Base-by-base conservation (phyloP, 2,888 invertebrate genomes). In the Volucella zonaria region DNA sequence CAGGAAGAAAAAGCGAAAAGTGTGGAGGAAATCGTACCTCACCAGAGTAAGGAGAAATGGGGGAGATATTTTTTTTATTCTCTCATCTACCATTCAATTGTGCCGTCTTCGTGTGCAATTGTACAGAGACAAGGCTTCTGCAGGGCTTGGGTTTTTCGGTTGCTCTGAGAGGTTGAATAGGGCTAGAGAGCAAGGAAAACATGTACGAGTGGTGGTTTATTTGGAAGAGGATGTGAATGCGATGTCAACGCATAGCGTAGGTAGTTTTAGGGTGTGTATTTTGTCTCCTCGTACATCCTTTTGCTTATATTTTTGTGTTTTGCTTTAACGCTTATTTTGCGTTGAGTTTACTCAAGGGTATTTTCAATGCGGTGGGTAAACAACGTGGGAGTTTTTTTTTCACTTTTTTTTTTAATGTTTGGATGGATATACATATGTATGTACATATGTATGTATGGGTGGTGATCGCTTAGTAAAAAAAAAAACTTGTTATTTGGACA, bases 41-140 rank as follows among this genome's bases (percentile, higher is more conserved):
- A 45, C 12, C 68, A 67, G 68, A 81, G 76, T 68, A 51, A 70
- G 70, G 68, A 75, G 64, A 81, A 81, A 81, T 81, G 81, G 70
- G 81, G 81, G 75, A 64, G 62, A 31, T 31, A 31, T 31, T 1
- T 31, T 31, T 31, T 31, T 31, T 23, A 1, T 81, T 64, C 59
- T 73, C 15, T 45, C 52, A 61, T 51, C 47, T 12, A 49, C 43
- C 61, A 54, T 47, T 62, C 38, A 61, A 42, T 61, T 68, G 49
- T 68, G 68, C 68, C 75, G 68, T 75, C 68, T 67, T 78, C 49
- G 14, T 54, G 49, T 49, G 54, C 71, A 70, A 64, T 78, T 68
- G 52, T 62, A 23, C 23, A 23, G 61, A 54, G 56, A 56, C 47
- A 14, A 12, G 56, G 40, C 49, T 23, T 52, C 38, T 66, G 43